Evolutionary conservation across 2,888 invertebrate genomes (phyloP).

Genomic region (Dexiosoma caninum): DNA sequence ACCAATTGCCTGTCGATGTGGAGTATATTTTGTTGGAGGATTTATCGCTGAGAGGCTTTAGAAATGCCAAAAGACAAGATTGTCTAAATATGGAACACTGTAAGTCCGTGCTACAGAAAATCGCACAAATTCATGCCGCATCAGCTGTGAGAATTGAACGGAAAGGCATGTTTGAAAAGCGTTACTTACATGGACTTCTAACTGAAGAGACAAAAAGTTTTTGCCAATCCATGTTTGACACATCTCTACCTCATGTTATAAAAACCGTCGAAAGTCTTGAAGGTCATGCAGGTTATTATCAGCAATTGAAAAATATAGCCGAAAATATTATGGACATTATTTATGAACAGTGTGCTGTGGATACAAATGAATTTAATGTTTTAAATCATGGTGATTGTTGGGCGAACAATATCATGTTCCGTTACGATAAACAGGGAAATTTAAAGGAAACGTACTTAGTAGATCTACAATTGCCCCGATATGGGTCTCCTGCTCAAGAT

Average conservation of each 20-base stretch:
- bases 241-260: conserved; percentile 53
- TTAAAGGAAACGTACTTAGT: conserved; percentile 68
- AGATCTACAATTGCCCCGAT: conserved; percentile 70
- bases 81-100: conserved; percentile 70
- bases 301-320: background rate
- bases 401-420: conserved; percentile 73
- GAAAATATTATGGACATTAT: background rate
- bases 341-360: background rate
- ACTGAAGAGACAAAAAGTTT: conserved; percentile 41
- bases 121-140: conserved; percentile 74
- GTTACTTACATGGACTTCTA: conserved; percentile 47
- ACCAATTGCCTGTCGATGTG: conserved; percentile 53
- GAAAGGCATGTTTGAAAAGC: conserved; percentile 63
- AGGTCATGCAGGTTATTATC: conserved; percentile 12
- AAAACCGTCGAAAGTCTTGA: background rate
- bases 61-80: conserved; percentile 69
- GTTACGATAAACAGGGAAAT: conserved; percentile 64
- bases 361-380: conserved; percentile 65
- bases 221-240: conserved; percentile 71
- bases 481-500: conserved; percentile 67
- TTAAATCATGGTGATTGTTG: conserved; percentile 74
- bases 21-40: conserved; percentile 70
- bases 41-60: conserved; percentile 66
- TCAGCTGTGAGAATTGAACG: conserved; percentile 69
- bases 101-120: conserved; percentile 68